Evolutionary conservation across 1,140 invertebrate genomes (phyloP).

Genomic region (Lasioglossum baleicum): DNA sequence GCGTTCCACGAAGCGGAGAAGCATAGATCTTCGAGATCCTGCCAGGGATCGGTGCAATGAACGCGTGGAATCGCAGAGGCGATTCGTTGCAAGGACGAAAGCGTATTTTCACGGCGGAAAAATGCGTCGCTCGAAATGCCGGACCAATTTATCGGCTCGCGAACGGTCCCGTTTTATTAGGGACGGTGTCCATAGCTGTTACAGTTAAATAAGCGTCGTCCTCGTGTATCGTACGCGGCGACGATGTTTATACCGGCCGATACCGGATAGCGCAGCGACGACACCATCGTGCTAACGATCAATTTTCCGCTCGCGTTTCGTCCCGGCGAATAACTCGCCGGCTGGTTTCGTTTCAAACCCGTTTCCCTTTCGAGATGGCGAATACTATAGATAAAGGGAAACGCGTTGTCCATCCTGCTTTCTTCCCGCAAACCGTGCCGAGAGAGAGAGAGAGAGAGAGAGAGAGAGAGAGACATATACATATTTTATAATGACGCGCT

Average conservation of each 20-base stretch:
- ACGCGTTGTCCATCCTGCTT: not conserved
- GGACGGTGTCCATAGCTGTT: conserved; percentile 23
- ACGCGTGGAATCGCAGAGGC: not conserved
- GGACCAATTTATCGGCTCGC: conserved; percentile 19
- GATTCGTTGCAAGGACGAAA: conserved; percentile 21
- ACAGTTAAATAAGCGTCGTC: not conserved
- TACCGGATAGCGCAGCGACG: not conserved
- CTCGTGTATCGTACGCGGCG: not conserved
- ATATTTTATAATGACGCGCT: not conserved
- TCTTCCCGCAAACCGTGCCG: not conserved
- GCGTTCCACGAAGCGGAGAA: conserved; percentile 13
- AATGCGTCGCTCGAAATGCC: not conserved
- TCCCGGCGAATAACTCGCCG: not conserved
- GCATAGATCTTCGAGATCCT: conserved; percentile 12
- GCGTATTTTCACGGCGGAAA: conserved; percentile 6
- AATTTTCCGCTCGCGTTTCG: not conserved
- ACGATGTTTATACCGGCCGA: not conserved
- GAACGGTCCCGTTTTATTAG: conserved; percentile 13
- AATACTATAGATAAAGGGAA: not conserved
- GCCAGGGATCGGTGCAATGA: conserved; percentile 23
- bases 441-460: too few species aligned
- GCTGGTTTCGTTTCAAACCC: not conserved
- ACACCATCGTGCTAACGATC: not conserved
- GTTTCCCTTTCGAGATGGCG: not conserved
- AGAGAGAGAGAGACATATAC: too few species aligned